A percentile compares a stretch with the other conserved stretches of the same genome.
phyloP scores from a whole-genome alignment of 1,140 invertebrate genomes.

The Ganaspis sp. region DNA sequence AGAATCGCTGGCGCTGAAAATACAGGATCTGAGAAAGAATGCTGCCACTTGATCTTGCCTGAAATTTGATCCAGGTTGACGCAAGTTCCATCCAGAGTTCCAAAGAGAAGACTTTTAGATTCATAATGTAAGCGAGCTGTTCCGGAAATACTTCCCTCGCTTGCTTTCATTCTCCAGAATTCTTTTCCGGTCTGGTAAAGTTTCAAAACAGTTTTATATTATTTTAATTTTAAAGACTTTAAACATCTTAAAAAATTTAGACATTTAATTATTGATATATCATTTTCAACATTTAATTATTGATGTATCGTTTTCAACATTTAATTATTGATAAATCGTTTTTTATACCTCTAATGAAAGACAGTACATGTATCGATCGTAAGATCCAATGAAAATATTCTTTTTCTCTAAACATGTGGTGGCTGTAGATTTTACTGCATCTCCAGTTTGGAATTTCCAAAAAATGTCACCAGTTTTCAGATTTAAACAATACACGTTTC shows the following conservation, averaged over 20 bases:
- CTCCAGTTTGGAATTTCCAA: constrained; percentile 80
- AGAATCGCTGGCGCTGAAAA: constrained; percentile 79
- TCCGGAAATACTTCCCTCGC: constrained; percentile 78
- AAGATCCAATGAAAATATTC: constrained; percentile 81
- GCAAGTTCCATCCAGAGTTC: constrained; percentile 78
- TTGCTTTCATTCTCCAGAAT: constrained; percentile 68
- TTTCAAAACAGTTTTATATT: not conserved
- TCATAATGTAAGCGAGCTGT: constrained; percentile 75
- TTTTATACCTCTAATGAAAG: constrained; percentile 77
- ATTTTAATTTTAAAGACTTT: not conserved
- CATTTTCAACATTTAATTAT: too few species aligned
- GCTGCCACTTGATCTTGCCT: constrained; percentile 74
- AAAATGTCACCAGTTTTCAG: constrained; percentile 76
- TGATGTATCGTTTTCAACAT: too few species aligned
- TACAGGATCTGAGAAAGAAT: constrained; percentile 76
- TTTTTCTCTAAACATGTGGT: constrained; percentile 66
- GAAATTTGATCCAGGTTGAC: constrained; percentile 68
- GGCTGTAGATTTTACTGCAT: constrained; percentile 83
- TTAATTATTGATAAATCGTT: too few species aligned
- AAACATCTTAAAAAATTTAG: too few species aligned
- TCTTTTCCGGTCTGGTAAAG: constrained; percentile 57
- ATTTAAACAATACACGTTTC: constrained; percentile 80
- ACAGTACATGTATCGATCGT: constrained; percentile 81
- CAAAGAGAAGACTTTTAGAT: constrained; percentile 71
- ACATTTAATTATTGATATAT: too few species aligned